Evolutionary conservation across 2,797 vertebrate species (phyloP).

Genomic region (Nasua narica): DNA sequence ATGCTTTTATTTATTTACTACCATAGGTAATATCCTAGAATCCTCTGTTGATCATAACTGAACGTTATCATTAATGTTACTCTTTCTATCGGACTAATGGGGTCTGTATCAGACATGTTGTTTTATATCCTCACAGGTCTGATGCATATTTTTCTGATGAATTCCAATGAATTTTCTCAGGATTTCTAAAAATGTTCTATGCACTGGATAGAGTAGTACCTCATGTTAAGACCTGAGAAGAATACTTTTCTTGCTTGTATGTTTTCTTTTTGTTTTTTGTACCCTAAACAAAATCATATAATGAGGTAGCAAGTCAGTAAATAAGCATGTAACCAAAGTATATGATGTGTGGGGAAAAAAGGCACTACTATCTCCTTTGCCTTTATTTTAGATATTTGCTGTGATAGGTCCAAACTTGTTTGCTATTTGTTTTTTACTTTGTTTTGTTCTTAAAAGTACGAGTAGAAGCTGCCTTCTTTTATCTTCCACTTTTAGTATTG

Average conservation of each 20-base stretch:
- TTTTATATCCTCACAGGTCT: neutral
- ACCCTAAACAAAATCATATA: neutral
- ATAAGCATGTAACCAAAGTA: neutral
- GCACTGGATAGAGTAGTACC: neutral
- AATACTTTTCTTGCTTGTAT: neutral
- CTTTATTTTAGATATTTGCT: neutral
- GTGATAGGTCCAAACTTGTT: neutral
- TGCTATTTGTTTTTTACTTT: neutral
- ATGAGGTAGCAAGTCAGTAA: neutral
- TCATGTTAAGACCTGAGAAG: neutral
- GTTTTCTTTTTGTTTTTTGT: slow-evolving; percentile 1
- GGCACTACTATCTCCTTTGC: neutral
- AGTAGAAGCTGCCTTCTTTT: neutral
- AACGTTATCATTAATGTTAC: neutral
- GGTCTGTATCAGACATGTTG: neutral
- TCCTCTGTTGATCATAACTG: neutral
- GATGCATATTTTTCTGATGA: neutral
- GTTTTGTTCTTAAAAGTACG: neutral
- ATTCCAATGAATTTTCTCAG: neutral
- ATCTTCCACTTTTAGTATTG: neutral
- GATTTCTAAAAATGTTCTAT: neutral
- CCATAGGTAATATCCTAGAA: neutral
- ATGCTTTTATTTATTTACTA: neutral
- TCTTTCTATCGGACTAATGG: neutral
- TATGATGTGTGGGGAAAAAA: neutral